Evolutionary conservation across 2,113 vertebrate species (phyloP).

Genomic region (Polypterus senegalus): DNA sequence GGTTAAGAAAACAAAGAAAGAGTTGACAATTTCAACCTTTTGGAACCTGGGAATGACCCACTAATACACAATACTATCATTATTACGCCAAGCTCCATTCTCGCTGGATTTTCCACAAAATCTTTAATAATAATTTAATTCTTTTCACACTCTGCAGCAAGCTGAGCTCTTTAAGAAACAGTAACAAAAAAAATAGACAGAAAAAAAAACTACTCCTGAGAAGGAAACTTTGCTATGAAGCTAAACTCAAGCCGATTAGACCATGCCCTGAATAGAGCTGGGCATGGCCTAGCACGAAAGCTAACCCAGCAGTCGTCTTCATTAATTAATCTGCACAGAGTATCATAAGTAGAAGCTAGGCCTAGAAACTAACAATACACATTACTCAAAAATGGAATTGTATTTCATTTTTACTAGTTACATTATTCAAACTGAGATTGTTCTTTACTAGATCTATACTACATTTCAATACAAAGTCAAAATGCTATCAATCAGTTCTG

Average conservation of each 20-base stretch:
- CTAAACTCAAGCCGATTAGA: slow-evolving; percentile 62
- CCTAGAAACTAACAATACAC: slow-evolving; percentile 63
- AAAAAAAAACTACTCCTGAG: slow-evolving; percentile 55
- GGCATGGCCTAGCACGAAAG: slow-evolving; percentile 47
- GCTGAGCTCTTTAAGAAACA: slow-evolving; percentile 69
- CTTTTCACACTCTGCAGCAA: slow-evolving; percentile 56
- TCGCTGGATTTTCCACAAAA: slow-evolving; percentile 62
- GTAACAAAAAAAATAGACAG: slow-evolving; percentile 48
- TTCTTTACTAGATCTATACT: too few species aligned
- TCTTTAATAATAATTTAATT: slow-evolving; percentile 69
- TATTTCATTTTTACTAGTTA: slow-evolving; percentile 36
- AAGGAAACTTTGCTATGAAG: slow-evolving; percentile 49
- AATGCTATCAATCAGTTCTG: too few species aligned
- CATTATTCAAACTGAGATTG: too few species aligned
- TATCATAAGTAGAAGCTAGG: slow-evolving; percentile 67
- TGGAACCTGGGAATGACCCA: slow-evolving; percentile 50
- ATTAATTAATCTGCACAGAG: slow-evolving; percentile 64
- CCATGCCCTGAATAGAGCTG: slow-evolving; percentile 57
- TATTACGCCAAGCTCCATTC: slow-evolving; percentile 47
- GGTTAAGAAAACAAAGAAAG: slow-evolving; percentile 50
- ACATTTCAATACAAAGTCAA: too few species aligned
- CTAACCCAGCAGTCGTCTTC: slow-evolving; percentile 56
- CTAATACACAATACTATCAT: slow-evolving; percentile 50
- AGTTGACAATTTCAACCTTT: slow-evolving; percentile 46
- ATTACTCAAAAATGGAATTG: slow-evolving; percentile 64